phyloP scores from a whole-genome alignment of 2,797 vertebrate genomes.

The Pangasius larnaudii region DNA sequence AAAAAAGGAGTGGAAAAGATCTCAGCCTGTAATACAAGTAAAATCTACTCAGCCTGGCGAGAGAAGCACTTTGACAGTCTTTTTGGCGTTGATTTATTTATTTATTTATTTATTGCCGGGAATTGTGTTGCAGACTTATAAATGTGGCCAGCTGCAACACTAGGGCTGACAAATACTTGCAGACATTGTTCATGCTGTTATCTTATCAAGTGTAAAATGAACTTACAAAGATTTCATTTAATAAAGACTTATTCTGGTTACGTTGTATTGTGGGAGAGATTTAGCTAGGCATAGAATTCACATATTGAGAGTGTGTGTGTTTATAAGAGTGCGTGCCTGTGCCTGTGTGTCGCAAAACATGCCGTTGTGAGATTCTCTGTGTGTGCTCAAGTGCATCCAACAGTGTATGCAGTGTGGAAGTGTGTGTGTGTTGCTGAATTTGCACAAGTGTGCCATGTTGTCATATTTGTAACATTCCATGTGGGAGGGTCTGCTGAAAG shows the following conservation, averaged over 20 bases:
- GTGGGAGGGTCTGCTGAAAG: conserved; percentile 85
- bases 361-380: conserved; percentile 36
- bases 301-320: conserved; percentile 33
- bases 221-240: conserved; percentile 17
- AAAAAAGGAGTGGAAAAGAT: conserved; percentile 51
- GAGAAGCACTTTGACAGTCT: conserved; percentile 55
- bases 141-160: conserved; percentile 38
- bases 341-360: conserved; percentile 24
- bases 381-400: conserved; percentile 56
- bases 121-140: conserved; percentile 39
- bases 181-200: conserved; percentile 47
- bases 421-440: conserved; percentile 76
- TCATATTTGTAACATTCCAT: conserved; percentile 83
- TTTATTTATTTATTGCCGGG: conserved; percentile 51
- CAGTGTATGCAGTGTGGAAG: conserved; percentile 59
- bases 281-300: conserved; percentile 1
- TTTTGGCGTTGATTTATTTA: conserved; percentile 50
- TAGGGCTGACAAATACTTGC: conserved; percentile 43
- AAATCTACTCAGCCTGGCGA: conserved; percentile 47
- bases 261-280: conserved; percentile 15
- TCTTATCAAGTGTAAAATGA: conserved; percentile 28
- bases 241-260: conserved; percentile 31
- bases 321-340: conserved; percentile 26
- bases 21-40: conserved; percentile 42
- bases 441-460: conserved; percentile 80